These are phyloP conservation scores for Margarornis squamiger DNA, from an alignment of 2,797 vertebrate species.

Conservation along the genomic window DNA sequence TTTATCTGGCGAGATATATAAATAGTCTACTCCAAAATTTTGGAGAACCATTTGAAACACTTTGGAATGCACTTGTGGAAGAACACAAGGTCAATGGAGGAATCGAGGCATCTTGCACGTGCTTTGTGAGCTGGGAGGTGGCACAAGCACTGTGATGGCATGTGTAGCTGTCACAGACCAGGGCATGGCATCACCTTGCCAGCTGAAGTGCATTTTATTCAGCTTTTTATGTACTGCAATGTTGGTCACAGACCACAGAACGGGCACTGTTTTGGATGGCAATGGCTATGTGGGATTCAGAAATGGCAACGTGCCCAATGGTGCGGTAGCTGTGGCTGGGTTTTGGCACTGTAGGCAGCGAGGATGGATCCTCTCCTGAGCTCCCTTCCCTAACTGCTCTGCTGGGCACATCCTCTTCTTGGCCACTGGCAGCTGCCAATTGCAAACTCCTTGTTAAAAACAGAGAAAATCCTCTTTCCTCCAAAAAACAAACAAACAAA, in stretches of 20 bases:
- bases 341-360: fast-evolving
- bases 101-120: background rate
- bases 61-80: background rate
- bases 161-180: fast-evolving
- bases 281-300: background rate
- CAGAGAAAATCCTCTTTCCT: background rate
- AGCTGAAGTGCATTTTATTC: fast-evolving
- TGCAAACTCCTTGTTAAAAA: background rate
- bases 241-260: background rate
- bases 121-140: background rate
- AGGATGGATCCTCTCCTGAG: background rate
- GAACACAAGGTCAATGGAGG: background rate
- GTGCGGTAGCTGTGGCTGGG: background rate
- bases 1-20: background rate
- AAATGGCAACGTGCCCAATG: fast-evolving
- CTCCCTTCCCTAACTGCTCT: background rate
- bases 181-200: fast-evolving
- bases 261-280: fast-evolving
- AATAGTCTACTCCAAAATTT: background rate
- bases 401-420: background rate
- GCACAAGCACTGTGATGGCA: fast-evolving
- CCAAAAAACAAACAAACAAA: background rate
- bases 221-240: background rate
- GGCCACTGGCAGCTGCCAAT: background rate
- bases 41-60: background rate